Percentiles rank a stretch among this genome's conserved stretches.
Evolutionary conservation across 2,797 vertebrate genomes (phyloP).

Genomic region (Lepidocolaptes lacrymiger): DNA sequence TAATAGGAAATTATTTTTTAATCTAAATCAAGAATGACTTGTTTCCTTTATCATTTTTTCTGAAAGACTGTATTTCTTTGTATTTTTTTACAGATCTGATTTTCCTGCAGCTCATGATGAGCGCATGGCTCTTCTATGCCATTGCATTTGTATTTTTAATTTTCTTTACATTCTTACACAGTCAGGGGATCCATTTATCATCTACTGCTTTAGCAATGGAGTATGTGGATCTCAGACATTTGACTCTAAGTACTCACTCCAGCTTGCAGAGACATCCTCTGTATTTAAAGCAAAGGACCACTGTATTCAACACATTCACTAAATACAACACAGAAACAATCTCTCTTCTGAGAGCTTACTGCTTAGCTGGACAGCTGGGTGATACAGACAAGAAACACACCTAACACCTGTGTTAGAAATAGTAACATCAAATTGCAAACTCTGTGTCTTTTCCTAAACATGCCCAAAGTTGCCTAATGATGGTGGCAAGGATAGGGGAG

Average conservation of each 20-base stretch:
- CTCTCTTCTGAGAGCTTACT: neutral
- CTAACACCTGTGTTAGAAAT: neutral
- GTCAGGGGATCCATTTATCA: neutral
- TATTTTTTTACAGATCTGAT: neutral
- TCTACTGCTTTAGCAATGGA: neutral
- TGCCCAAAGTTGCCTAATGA: neutral
- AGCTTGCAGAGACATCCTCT: neutral
- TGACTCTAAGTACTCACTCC: neutral
- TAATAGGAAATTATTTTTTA: neutral
- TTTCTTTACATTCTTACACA: neutral
- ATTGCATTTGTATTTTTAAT: neutral
- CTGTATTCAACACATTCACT: neutral
- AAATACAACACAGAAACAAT: neutral
- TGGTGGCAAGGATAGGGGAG: neutral
- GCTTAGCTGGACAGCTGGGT: neutral
- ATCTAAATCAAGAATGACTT: neutral
- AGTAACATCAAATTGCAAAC: neutral
- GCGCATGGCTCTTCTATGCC: neutral
- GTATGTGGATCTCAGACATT: neutral
- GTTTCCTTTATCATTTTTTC: neutral
- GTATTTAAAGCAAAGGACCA: neutral
- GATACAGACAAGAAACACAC: neutral
- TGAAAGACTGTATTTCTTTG: neutral
- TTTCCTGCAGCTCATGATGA: neutral
- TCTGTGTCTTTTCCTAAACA: neutral